These are phyloP conservation scores for Microtus richardsoni DNA, from an alignment of 2,113 vertebrate species.

Conservation along the genomic window DNA sequence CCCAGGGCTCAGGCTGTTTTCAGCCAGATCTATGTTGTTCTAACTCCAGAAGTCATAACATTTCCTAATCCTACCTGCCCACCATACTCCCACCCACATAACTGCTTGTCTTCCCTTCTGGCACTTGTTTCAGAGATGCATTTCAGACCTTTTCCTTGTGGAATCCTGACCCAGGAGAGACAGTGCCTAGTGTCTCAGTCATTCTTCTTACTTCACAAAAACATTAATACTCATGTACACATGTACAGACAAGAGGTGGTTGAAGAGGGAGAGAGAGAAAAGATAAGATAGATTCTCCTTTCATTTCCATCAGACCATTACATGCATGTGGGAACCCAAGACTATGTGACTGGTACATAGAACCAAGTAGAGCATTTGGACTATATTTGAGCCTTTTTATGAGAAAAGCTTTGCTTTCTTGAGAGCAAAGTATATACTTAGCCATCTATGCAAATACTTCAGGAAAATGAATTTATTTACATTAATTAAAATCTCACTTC, in stretches of 20 bases:
- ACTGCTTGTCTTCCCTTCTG: neutral
- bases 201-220: neutral
- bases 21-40: neutral
- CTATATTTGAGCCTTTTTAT: neutral
- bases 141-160: slow-evolving; percentile 20
- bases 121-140: slow-evolving; percentile 56
- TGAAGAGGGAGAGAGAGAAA: too few species aligned
- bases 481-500: neutral
- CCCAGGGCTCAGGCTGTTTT: neutral
- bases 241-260: too few species aligned
- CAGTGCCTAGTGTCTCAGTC: neutral
- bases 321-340: neutral
- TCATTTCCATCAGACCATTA: neutral
- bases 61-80: neutral
- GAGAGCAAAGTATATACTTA: neutral
- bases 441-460: neutral
- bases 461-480: slow-evolving; percentile 46
- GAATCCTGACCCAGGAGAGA: slow-evolving; percentile 50
- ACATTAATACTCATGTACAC: neutral
- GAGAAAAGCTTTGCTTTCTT: neutral
- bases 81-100: neutral
- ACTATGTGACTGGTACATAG: neutral
- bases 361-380: neutral
- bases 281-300: neutral
- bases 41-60: neutral